Conservation (phyloP, 2,113 vertebrate genomes). For the Ondatra zibethicus region DNA sequence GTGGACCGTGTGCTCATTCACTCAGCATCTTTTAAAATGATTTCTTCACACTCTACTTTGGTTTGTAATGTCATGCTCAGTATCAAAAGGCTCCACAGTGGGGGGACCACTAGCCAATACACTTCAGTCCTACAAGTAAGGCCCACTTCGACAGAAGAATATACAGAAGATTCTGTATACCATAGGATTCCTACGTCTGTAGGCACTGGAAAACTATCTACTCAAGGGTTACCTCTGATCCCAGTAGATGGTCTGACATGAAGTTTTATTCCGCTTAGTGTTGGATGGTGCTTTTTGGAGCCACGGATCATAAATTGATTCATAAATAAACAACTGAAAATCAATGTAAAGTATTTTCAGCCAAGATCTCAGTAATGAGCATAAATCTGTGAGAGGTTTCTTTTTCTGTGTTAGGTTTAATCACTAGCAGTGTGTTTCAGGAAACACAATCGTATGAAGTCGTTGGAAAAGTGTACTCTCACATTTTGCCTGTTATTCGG, state of each 20-base stretch:
- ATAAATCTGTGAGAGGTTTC: conserved; percentile 71
- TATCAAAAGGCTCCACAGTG: conserved; percentile 14
- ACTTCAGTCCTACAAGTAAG: conserved; percentile 50
- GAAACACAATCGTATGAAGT: conserved; percentile 51
- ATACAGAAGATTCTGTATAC: neutral
- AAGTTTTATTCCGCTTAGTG: conserved; percentile 39
- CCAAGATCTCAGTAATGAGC: conserved; percentile 73
- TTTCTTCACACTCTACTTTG: conserved; percentile 50
- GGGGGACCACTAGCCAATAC: neutral
- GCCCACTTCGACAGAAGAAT: conserved; percentile 48
- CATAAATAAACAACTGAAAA: conserved; percentile 7
- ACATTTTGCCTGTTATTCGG: conserved; percentile 54
- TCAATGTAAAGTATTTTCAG: conserved; percentile 76
- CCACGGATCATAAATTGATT: conserved; percentile 62
- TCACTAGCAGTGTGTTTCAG: conserved; percentile 71
- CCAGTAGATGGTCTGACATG: conserved; percentile 59
- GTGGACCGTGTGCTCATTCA: conserved; percentile 70
- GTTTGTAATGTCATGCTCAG: conserved; percentile 49
- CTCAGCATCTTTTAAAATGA: conserved; percentile 56
- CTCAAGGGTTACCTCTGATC: conserved; percentile 47
- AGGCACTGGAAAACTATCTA: conserved; percentile 52
- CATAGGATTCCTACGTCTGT: conserved; percentile 43
- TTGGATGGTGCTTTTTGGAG: conserved; percentile 78
- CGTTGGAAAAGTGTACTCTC: conserved; percentile 11
- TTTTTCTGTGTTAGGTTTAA: conserved; percentile 70